Evolutionary conservation across 2,113 vertebrate species (phyloP).

Genomic region (Albula goreensis): DNA sequence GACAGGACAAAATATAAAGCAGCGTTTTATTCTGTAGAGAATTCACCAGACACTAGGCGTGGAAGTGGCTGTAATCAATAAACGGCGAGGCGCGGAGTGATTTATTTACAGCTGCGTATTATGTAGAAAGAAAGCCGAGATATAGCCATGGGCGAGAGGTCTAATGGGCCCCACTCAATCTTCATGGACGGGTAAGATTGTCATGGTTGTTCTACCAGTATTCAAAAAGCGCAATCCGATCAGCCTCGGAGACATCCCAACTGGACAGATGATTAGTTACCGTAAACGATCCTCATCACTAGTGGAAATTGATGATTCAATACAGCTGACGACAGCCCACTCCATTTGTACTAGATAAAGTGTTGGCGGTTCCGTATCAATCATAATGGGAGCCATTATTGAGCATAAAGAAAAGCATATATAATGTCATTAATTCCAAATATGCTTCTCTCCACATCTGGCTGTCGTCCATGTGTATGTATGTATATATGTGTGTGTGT

Average conservation of each 20-base stretch:
- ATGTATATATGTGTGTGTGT: slow-evolving; percentile 4
- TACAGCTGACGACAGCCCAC: slow-evolving; percentile 92
- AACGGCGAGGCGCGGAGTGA: slow-evolving; percentile 87
- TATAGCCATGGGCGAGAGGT: slow-evolving; percentile 84
- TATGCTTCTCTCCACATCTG: slow-evolving; percentile 93
- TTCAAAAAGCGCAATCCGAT: slow-evolving; percentile 94
- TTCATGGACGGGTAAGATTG: slow-evolving; percentile 90
- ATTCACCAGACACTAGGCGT: slow-evolving; percentile 87
- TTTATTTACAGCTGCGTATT: slow-evolving; percentile 89
- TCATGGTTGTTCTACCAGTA: slow-evolving; percentile 86
- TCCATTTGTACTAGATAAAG: slow-evolving; percentile 96
- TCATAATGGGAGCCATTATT: slow-evolving; percentile 97
- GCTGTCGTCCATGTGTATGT: slow-evolving; percentile 83
- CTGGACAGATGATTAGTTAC: slow-evolving; percentile 96
- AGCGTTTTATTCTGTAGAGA: slow-evolving; percentile 93
- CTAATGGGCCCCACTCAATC: slow-evolving; percentile 91
- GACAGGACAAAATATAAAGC: slow-evolving; percentile 98
- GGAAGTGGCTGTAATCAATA: slow-evolving; percentile 97
- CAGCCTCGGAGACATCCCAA: slow-evolving; percentile 90
- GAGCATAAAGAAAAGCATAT: slow-evolving; percentile 95
- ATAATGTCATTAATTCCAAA: slow-evolving; percentile 99
- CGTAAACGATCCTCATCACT: slow-evolving; percentile 95
- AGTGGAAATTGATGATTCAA: slow-evolving; percentile 97
- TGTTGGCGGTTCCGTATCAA: slow-evolving; percentile 87
- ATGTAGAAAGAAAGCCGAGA: slow-evolving; percentile 88